A percentile compares a stretch with the other conserved stretches of the same genome.
phyloP scores from a whole-genome alignment of 2,113 vertebrate genomes.

The Atherinomorus stipes region DNA sequence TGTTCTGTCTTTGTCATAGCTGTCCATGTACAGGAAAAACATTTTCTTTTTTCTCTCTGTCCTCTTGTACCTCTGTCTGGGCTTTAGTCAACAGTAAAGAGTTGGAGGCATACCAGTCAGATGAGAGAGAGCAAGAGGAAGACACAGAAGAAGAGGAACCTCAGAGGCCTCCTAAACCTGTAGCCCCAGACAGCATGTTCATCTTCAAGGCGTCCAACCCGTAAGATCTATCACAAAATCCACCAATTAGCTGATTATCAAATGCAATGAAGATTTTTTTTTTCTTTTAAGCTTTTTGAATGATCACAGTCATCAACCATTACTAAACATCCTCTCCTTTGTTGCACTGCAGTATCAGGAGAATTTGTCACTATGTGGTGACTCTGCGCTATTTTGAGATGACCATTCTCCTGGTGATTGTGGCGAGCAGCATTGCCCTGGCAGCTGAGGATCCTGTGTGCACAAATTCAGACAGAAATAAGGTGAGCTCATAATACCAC shows the following conservation, averaged over 20 bases:
- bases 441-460: slow-evolving; percentile 95
- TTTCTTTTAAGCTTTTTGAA: not conserved
- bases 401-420: slow-evolving; percentile 97
- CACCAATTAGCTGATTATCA: not conserved
- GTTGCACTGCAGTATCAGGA: slow-evolving; percentile 85
- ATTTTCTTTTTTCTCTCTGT: slow-evolving; percentile 3
- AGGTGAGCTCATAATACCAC: slow-evolving; percentile 79
- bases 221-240: slow-evolving; percentile 81
- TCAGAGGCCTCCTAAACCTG: slow-evolving; percentile 83
- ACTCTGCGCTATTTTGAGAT: slow-evolving; percentile 98
- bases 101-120: slow-evolving; percentile 71
- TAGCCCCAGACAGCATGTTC: slow-evolving; percentile 96
- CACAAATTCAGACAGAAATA: slow-evolving; percentile 95
- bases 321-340: slow-evolving; percentile 5
- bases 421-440: slow-evolving; percentile 97
- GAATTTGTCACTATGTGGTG: slow-evolving; percentile 95
- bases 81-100: slow-evolving; percentile 82
- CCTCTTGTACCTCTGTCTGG: slow-evolving; percentile 14
- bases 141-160: slow-evolving; percentile 80
- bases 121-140: slow-evolving; percentile 57
- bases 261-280: not conserved
- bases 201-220: slow-evolving; percentile 98
- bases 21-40: slow-evolving; percentile 24
- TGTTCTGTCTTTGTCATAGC: slow-evolving; percentile 37
- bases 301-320: not conserved